These are phyloP conservation scores for Drosophila hydei DNA, from an alignment of 1,140 invertebrate genomes.

Conservation along the genomic window DNA sequence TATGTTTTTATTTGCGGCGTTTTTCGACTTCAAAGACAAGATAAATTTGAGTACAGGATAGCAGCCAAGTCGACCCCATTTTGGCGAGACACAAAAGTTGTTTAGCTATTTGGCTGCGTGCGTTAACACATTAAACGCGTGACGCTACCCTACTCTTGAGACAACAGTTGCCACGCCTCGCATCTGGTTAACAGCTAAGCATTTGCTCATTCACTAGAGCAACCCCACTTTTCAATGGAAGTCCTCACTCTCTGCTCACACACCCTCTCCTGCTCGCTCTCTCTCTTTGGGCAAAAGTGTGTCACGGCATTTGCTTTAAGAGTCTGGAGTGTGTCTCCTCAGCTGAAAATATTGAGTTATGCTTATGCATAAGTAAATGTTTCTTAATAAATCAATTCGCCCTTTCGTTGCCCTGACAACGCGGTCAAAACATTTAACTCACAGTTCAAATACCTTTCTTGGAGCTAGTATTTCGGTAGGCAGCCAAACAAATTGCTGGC, in stretches of 20 bases:
- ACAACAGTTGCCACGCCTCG: background rate
- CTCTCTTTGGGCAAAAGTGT: conserved; percentile 16
- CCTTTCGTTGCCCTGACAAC: too few species aligned
- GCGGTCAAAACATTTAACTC: too few species aligned
- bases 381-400: too few species aligned
- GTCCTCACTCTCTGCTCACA: too few species aligned
- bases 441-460: conserved; percentile 17
- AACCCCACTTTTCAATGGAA: too few species aligned
- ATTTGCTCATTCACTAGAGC: too few species aligned
- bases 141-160: background rate
- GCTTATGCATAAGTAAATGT: too few species aligned
- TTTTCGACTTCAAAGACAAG: background rate
- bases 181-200: conserved; percentile 9
- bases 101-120: conserved; percentile 23
- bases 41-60: background rate
- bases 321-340: background rate
- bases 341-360: background rate
- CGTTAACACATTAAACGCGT: conserved; percentile 33
- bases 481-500: conserved; percentile 5
- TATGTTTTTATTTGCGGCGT: background rate
- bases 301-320: conserved; percentile 28
- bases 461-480: background rate
- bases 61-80: background rate
- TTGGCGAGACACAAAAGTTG: background rate
- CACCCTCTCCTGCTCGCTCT: conserved; percentile 3